phyloP scores from a whole-genome alignment of 2,797 vertebrate species.

The Spinus olivaceus region DNA sequence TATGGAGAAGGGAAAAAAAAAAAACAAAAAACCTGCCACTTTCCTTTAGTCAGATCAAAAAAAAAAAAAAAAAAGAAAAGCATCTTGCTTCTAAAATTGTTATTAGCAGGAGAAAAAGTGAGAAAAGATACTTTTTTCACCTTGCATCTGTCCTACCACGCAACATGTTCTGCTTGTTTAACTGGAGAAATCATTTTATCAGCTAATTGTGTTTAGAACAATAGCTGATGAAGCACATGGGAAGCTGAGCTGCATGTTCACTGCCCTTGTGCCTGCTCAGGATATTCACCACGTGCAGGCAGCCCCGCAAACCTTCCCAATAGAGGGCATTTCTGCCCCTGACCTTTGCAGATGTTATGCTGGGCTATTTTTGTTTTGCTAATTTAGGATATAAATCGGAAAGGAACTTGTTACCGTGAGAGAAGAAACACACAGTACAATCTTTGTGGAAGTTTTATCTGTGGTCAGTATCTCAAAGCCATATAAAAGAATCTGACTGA shows the following conservation, averaged over 20 bases:
- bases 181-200: slow-evolving; percentile 40
- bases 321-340: neutral
- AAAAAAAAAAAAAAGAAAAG: neutral
- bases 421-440: neutral
- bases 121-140: neutral
- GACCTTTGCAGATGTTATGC: neutral
- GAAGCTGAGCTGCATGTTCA: slow-evolving; percentile 79
- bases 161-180: neutral
- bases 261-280: slow-evolving; percentile 74
- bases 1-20: accelerated
- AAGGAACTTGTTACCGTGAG: neutral
- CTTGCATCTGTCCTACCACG: neutral
- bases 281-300: slow-evolving; percentile 70
- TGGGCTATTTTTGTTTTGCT: slow-evolving; percentile 37
- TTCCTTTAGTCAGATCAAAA: neutral
- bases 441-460: slow-evolving; percentile 3
- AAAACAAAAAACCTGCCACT: neutral
- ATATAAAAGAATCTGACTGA: neutral
- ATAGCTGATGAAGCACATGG: slow-evolving; percentile 72
- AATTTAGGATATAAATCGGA: slow-evolving; percentile 31
- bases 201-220: slow-evolving; percentile 73
- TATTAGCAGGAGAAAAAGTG: neutral
- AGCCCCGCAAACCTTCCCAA: neutral
- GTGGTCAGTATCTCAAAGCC: neutral
- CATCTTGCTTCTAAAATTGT: neutral